Evolutionary conservation across 1,140 invertebrate species (phyloP).

Genomic region (Xylocopa sonorina): DNA sequence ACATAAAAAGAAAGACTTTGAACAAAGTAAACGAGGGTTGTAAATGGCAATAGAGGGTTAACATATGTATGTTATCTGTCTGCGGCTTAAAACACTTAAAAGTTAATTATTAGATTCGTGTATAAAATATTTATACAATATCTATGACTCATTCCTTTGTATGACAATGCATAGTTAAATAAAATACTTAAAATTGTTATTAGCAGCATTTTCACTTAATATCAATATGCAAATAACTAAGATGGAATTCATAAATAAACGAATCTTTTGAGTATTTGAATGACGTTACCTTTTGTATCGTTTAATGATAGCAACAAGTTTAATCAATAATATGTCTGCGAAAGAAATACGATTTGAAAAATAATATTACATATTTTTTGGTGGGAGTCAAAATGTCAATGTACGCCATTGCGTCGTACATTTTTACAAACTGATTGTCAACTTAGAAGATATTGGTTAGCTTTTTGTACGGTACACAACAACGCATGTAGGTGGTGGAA

Average conservation of each 20-base stretch:
- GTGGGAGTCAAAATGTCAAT: neutral
- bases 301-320: neutral
- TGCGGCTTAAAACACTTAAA: neutral
- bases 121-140: slow-evolving; percentile 21
- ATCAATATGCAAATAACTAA: neutral
- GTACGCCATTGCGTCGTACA: slow-evolving; percentile 22
- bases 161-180: slow-evolving; percentile 50
- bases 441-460: slow-evolving; percentile 28
- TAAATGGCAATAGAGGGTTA: no score
- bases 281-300: no score
- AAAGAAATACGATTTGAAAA: neutral
- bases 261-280: no score
- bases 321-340: neutral
- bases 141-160: slow-evolving; percentile 34
- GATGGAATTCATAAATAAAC: neutral
- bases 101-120: neutral
- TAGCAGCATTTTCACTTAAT: neutral
- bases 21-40: no score
- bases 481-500: slow-evolving; percentile 19
- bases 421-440: slow-evolving; percentile 20
- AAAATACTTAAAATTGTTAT: slow-evolving; percentile 52
- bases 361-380: neutral
- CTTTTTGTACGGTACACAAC: slow-evolving; percentile 2
- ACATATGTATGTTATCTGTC: no score
- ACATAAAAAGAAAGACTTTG: no score